These are phyloP conservation scores for Anarrhichthys ocellatus DNA, from an alignment of 2,113 vertebrate species.

Conservation along the genomic window DNA sequence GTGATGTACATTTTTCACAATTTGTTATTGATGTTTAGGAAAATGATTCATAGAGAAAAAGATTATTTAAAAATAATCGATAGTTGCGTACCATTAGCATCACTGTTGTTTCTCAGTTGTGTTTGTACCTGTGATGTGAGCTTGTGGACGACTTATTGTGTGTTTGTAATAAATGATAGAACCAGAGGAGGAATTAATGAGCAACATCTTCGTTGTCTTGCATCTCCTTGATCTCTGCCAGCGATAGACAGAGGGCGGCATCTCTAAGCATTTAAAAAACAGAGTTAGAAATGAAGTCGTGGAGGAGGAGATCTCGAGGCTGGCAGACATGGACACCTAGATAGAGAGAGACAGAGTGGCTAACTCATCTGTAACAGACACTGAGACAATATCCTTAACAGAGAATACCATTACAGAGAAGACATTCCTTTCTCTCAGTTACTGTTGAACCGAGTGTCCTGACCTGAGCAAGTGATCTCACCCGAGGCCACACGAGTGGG, in stretches of 20 bases:
- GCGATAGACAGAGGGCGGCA: background rate
- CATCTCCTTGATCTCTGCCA: slow-evolving; percentile 33
- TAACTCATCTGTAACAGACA: slow-evolving; percentile 29
- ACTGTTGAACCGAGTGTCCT: slow-evolving; percentile 17
- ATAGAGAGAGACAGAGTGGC: slow-evolving; percentile 5
- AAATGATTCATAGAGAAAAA: background rate
- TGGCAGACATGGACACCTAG: slow-evolving; percentile 30
- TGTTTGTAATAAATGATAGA: background rate
- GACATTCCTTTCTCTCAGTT: slow-evolving; percentile 28
- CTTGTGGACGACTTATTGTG: background rate
- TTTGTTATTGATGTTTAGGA: background rate
- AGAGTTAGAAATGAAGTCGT: slow-evolving; percentile 48
- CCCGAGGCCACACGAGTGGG: background rate
- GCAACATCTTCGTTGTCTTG: background rate
- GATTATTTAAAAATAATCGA: background rate
- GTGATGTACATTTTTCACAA: background rate
- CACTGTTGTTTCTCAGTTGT: background rate
- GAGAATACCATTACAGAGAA: slow-evolving; percentile 36
- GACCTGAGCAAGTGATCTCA: slow-evolving; percentile 21
- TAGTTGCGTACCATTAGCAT: background rate
- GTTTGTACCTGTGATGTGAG: background rate
- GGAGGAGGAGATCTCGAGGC: slow-evolving; percentile 22
- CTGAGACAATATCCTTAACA: slow-evolving; percentile 23
- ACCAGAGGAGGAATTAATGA: background rate
- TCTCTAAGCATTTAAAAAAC: slow-evolving; percentile 18